Conservation (phyloP, 2,797 vertebrate genomes). For the Crocidura indochinensis region DNA sequence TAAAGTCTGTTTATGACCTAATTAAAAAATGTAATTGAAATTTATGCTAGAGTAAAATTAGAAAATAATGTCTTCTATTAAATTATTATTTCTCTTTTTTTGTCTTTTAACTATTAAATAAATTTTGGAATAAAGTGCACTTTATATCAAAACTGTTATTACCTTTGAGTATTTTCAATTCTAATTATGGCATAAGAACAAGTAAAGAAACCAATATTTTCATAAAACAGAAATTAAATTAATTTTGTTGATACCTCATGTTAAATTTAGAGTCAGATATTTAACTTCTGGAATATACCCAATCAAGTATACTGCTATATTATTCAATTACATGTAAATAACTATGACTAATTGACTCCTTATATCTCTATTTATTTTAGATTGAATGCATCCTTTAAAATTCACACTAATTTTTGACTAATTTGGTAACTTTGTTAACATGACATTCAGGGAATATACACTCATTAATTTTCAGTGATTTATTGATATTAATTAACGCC, state of each 20-base stretch:
- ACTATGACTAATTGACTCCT: neutral
- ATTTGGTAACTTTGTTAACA: neutral
- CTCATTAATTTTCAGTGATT: constrained; percentile 1
- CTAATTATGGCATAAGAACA: neutral
- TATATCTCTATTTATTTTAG: neutral
- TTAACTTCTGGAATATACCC: neutral
- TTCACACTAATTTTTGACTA: neutral
- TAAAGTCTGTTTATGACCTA: neutral
- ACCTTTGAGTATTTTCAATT: neutral
- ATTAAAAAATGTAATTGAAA: neutral
- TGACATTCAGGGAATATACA: neutral
- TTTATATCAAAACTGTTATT: neutral
- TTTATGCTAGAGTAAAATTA: neutral
- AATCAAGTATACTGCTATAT: neutral
- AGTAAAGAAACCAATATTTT: neutral
- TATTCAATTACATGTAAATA: neutral
- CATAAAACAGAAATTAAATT: neutral
- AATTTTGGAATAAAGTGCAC: neutral
- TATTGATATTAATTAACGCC: neutral
- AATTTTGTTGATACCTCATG: too few species aligned
- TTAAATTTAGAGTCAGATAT: too few species aligned
- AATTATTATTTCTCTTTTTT: neutral
- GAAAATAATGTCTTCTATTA: neutral
- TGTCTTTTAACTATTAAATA: neutral
- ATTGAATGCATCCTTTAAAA: neutral